Conservation (phyloP, 2,888 invertebrate genomes). For the Xylocampa areola region DNA sequence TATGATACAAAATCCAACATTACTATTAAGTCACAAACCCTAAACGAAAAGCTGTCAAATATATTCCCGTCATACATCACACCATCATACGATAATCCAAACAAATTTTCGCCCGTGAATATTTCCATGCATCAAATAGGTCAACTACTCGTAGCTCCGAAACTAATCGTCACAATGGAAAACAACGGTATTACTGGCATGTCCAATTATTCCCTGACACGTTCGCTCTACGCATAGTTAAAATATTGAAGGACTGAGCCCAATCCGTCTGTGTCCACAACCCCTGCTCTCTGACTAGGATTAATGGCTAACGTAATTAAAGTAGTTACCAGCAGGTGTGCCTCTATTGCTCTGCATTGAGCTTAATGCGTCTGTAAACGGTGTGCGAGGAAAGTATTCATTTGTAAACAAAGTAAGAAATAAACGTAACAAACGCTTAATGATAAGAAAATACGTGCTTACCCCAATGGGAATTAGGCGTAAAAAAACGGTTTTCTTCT, state of each 20-base stretch:
- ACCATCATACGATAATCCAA: constrained; percentile 7
- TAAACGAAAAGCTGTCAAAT: background rate
- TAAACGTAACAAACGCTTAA: background rate
- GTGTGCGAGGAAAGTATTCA: constrained; percentile 19
- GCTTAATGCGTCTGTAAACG: constrained; percentile 42
- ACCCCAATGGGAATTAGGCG: no score
- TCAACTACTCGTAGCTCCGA: constrained; percentile 29
- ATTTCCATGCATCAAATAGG: constrained; percentile 24
- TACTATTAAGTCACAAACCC: no score
- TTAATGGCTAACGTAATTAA: constrained; percentile 84
- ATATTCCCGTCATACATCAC: background rate
- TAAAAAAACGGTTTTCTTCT: no score
- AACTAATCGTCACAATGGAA: constrained; percentile 54
- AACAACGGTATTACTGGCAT: constrained; percentile 54
- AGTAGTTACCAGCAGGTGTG: constrained; percentile 83
- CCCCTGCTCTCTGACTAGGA: constrained; percentile 77
- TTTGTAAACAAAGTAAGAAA: constrained; percentile 23
- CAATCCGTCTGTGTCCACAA: constrained; percentile 80
- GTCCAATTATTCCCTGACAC: constrained; percentile 53
- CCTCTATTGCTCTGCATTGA: constrained; percentile 59
- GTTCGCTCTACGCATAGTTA: constrained; percentile 59
- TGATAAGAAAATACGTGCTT: background rate
- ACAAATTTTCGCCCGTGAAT: constrained; percentile 29
- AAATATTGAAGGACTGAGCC: constrained; percentile 70
- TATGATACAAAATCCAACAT: no score